phyloP scores from a whole-genome alignment of 2,113 vertebrate genomes.

The Tragelaphus scriptus region DNA sequence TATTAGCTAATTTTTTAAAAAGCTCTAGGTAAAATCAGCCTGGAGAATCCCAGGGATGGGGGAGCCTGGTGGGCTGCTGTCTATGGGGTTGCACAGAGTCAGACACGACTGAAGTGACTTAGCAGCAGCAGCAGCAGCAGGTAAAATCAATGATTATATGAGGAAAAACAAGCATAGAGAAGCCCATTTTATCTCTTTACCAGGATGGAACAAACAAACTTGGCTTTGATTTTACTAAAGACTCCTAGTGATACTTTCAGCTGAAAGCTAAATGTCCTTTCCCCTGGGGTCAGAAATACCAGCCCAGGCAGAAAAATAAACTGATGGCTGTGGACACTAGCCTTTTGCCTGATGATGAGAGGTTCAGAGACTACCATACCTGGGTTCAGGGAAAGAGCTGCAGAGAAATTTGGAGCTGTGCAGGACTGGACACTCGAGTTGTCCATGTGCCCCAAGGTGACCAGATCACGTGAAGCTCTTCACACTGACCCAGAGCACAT shows the following conservation, averaged over 20 bases:
- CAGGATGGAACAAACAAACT: background rate
- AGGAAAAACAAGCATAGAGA: background rate
- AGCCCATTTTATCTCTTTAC: background rate
- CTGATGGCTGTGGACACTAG: background rate
- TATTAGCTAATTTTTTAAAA: background rate
- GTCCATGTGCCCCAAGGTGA: background rate
- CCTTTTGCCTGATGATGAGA: background rate
- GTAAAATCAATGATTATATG: background rate
- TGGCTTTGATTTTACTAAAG: background rate
- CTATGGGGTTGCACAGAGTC: no score
- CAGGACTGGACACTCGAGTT: background rate
- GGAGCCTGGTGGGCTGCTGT: no score
- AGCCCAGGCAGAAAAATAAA: background rate
- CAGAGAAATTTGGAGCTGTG: background rate
- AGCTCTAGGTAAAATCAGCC: background rate
- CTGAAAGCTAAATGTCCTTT: background rate
- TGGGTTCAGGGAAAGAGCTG: background rate
- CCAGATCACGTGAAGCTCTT: background rate
- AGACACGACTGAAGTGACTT: no score
- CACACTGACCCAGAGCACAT: background rate
- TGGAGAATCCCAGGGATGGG: no score
- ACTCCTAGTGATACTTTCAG: background rate
- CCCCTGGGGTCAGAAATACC: background rate
- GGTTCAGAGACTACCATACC: background rate
- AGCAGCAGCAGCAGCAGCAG: background rate